Base-by-base conservation (phyloP, 2,797 vertebrate species). In the Sebastes oblongus region DNA sequence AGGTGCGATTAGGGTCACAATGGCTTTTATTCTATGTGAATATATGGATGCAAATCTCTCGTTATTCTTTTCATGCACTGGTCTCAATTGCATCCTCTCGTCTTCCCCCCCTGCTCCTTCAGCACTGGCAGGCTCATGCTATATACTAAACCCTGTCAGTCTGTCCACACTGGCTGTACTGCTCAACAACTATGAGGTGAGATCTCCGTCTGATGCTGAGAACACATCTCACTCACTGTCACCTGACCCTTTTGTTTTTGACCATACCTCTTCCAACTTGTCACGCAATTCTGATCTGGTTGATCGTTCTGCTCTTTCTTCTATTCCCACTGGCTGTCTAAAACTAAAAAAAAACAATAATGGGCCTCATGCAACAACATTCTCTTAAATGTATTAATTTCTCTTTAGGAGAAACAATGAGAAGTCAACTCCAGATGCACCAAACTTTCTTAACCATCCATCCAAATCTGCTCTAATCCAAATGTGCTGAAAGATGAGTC, bases 101-200 rank as follows among this genome's bases (percentile, higher is more conserved):
- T 14, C 10, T 76, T 18, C 27, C 9, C 12, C 46, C 46, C 73
- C 79, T 87, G 84, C 75, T 88, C 78, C 80, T 79, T 83, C 82
- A 95, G 93, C 92, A 90, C 66, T 91, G 91, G 89, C 91, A 93
- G 69, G 75, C 88, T 67, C 89, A 89, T 66, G 92, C 85, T 92
- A 92, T 91, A 93, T 94, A 95, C 86, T 95, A 93, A 93, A 80
- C 16, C 72, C 77, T 80, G 80, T 84, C 83, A 88, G 75, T 90
- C 75, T 85, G 87, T 87, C 73, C 77, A 83, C 68, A 77, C 80
- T 82, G 90, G 84, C 90, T 85, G 77, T 29, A 78, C 88, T 81
- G 82, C 90, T 85, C 87, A 92, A 85, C 88, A 90, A 83, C 83
- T 75, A 75, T 67, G 87, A 95, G 95, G 95, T 94, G 92, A 95